Base-by-base conservation (phyloP, 2,888 invertebrate genomes). In the Hirtodrosophila duncani region DNA sequence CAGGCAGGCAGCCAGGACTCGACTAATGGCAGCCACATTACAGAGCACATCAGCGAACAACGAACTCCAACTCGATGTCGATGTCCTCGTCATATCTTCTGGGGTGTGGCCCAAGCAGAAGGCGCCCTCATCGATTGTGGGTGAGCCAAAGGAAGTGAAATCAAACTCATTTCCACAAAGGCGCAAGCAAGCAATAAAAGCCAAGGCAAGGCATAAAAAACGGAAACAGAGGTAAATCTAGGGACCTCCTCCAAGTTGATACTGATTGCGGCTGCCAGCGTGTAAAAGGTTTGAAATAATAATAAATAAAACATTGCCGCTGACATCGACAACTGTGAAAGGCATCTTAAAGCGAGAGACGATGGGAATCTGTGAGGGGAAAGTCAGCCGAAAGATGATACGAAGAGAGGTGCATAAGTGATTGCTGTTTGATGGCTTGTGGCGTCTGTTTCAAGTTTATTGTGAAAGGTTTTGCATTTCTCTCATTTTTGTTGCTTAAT, bases 241-340 rank as follows among this genome's bases (percentile, higher is more conserved):
- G n/a, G n/a, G n/a, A n/a, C n/a, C n/a, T n/a, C n/a, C n/a, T n/a
- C n/a, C n/a, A n/a, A n/a, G n/a, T n/a, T n/a, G n/a, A n/a, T n/a
- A n/a, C n/a, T n/a, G n/a, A n/a, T 42, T 52, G 24, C 38, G 50
- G 53, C 50, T 55, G 42, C 14, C 18, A 37, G 45, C 53, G 46
- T 31, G 29, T 24, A 36, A 60, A 60, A 41, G 60, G 61, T 60
- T 60, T 60, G 61, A 60, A 52, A 60, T 60, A 60, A 59, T n/a
- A n/a, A 60, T 61, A 60, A 60, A 53, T 36, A 45, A 45, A 36
- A 45, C 34, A 36, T 45, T 45, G 27, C 29, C 4, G 10, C 5
- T 24, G 31, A 2, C 24, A 10, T 14, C 8, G 37, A n/a, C 16
- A 16, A n/a, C 20, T 29, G 16, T 30, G 14, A 9, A n/a, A 30